Percentiles rank a stretch among this genome's conserved stretches.
These are phyloP conservation scores for Drosophila glabriapex DNA, from an alignment of 2,888 invertebrate species.

Conservation along the genomic window DNA sequence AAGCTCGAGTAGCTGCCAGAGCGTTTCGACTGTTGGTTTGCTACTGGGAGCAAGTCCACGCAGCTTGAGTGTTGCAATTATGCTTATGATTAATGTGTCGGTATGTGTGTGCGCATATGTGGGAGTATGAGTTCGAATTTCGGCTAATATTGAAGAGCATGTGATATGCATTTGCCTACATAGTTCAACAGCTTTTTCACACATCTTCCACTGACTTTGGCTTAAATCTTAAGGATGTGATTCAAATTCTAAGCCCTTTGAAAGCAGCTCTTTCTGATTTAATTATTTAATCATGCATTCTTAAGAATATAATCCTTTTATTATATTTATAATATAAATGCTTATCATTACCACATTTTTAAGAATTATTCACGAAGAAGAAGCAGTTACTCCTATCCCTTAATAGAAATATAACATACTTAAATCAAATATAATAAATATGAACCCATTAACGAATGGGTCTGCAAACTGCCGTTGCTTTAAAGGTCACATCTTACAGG, in stretches of 20 bases:
- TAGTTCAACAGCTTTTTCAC: conserved; percentile 15
- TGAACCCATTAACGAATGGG: conserved; percentile 1
- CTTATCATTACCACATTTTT: neutral
- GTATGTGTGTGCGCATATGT: neutral
- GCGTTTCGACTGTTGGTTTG: conserved; percentile 22
- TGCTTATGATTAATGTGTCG: conserved; percentile 60
- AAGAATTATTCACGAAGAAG: neutral
- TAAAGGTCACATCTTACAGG: conserved; percentile 41
- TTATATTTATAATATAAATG: neutral
- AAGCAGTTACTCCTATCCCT: neutral
- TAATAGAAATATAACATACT: neutral
- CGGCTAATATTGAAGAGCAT: conserved; percentile 4
- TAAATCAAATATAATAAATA: neutral
- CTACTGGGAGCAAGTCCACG: conserved; percentile 19
- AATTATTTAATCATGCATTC: neutral
- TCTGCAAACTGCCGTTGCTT: conserved; percentile 6
- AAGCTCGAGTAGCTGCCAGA: conserved; percentile 36
- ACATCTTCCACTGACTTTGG: conserved; percentile 1
- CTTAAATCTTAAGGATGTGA: neutral
- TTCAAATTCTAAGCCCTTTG: neutral
- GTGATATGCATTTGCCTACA: conserved; percentile 11
- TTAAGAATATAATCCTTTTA: neutral
- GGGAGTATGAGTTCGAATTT: conserved; percentile 21
- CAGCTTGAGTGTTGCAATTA: conserved; percentile 48
- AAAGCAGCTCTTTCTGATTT: neutral